phyloP scores from a whole-genome alignment of 2,888 invertebrate genomes.

The Scotopteryx bipunctaria region DNA sequence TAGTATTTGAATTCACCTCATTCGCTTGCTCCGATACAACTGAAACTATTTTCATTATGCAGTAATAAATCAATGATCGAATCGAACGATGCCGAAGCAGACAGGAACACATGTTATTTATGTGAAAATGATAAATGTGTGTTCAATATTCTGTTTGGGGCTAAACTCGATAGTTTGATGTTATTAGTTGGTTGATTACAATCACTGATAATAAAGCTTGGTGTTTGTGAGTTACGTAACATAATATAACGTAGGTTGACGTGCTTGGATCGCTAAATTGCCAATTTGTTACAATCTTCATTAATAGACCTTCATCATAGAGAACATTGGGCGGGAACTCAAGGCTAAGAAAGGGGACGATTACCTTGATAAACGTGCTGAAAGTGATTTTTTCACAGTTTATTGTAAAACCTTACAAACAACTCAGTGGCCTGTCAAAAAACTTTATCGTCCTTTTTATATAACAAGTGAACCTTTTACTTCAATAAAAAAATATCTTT shows the following conservation, averaged over 20 bases:
- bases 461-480: constrained; percentile 9
- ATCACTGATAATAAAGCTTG: constrained; percentile 32
- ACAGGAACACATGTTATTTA: constrained; percentile 70
- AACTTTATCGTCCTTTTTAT: constrained; percentile 1
- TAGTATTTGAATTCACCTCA: constrained; percentile 39
- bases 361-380: too few relatives aligned
- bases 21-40: constrained; percentile 50
- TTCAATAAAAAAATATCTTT: neutral
- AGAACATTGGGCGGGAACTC: too few relatives aligned
- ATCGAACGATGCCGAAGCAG: constrained; percentile 68
- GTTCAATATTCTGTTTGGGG: constrained; percentile 46
- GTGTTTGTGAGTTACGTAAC: constrained; percentile 23
- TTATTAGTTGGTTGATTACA: constrained; percentile 39
- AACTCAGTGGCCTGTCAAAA: neutral
- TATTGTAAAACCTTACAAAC: neutral
- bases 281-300: constrained; percentile 30
- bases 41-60: constrained; percentile 78
- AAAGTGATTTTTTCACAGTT: too few relatives aligned
- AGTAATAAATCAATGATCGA: constrained; percentile 77
- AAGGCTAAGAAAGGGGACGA: too few relatives aligned
- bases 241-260: constrained; percentile 31
- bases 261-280: constrained; percentile 30
- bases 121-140: constrained; percentile 67
- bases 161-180: constrained; percentile 42
- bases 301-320: constrained; percentile 4